Conservation (phyloP, 2,797 vertebrate genomes). For the Halcyon chelicuti region DNA sequence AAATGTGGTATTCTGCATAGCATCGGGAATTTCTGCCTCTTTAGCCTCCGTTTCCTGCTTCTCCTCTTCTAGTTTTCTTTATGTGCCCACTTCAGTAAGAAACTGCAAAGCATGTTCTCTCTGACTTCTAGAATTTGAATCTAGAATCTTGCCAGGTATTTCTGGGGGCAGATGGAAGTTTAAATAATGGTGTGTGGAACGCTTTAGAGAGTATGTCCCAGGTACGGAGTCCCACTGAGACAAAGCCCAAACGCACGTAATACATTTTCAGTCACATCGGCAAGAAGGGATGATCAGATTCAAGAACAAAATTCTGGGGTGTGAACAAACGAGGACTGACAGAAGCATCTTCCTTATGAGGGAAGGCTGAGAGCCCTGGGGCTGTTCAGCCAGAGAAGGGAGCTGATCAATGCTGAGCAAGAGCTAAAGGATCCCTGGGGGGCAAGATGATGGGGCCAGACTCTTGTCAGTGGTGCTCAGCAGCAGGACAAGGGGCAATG, state of each 20-base stretch:
- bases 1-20: not conserved
- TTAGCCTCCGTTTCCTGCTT: not conserved
- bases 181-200: not conserved
- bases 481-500: not conserved
- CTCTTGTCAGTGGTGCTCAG: not conserved
- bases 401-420: not conserved
- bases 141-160: not conserved
- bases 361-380: not conserved
- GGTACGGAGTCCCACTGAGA: not conserved
- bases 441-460: not conserved
- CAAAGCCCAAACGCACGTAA: not conserved
- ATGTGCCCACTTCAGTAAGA: fast-evolving
- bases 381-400: not conserved
- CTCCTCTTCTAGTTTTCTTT: not conserved
- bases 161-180: not conserved
- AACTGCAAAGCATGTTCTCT: not conserved
- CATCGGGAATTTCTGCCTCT: not conserved
- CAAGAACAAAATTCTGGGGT: not conserved
- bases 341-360: not conserved
- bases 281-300: not conserved
- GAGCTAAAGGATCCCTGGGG: not conserved
- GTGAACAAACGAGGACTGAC: not conserved
- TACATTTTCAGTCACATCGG: not conserved
- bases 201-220: not conserved
- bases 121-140: not conserved